These are phyloP conservation scores for Ctenoplectra terminalis DNA, from an alignment of 1,140 invertebrate species.

Conservation along the genomic window DNA sequence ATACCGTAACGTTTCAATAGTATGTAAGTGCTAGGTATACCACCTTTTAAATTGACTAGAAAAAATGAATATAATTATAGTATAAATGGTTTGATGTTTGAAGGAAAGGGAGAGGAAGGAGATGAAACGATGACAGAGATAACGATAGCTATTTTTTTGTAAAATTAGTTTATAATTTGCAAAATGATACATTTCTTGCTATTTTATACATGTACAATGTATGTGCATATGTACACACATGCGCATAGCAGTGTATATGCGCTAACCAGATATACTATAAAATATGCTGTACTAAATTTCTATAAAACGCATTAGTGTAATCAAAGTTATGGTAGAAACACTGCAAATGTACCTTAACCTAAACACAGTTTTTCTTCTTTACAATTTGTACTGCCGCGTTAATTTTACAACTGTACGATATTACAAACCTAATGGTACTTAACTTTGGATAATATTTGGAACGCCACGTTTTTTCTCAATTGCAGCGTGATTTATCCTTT, in stretches of 20 bases:
- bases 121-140: too few relatives aligned
- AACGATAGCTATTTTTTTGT: too few relatives aligned
- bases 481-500: constrained; percentile 8
- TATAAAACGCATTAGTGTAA: constrained; percentile 14
- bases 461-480: constrained; percentile 45
- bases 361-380: constrained; percentile 45
- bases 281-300: constrained; percentile 10
- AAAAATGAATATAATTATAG: too few relatives aligned
- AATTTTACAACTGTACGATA: constrained; percentile 48
- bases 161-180: constrained; percentile 1
- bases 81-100: too few relatives aligned
- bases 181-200: constrained; percentile 36
- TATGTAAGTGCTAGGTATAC: too few relatives aligned
- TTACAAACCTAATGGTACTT: constrained; percentile 45
- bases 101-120: too few relatives aligned
- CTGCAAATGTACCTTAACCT: constrained; percentile 39
- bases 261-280: constrained; percentile 23
- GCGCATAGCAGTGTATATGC: constrained; percentile 37
- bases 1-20: too few relatives aligned
- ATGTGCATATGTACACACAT: constrained; percentile 50
- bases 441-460: constrained; percentile 65
- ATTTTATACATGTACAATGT: constrained; percentile 41
- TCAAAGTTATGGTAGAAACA: constrained; percentile 16
- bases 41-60: too few relatives aligned
- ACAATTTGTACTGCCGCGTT: constrained; percentile 69